These are phyloP conservation scores for Micoletzkya japonica DNA, from an alignment of 2,888 invertebrate species.

Conservation along the genomic window DNA sequence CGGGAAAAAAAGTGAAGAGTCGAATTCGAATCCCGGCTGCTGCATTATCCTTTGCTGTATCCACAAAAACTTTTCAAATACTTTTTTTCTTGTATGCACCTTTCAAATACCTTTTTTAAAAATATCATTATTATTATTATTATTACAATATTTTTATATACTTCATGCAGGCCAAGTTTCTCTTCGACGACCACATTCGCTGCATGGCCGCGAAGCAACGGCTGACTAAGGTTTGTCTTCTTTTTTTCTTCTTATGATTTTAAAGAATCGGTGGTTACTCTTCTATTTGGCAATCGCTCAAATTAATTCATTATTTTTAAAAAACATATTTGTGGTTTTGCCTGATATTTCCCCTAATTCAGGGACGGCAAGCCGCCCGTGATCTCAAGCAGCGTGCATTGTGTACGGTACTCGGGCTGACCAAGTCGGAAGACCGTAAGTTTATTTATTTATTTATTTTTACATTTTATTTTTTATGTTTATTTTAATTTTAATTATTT, in stretches of 20 bases:
- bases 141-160: neutral
- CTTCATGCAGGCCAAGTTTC: slow-evolving; percentile 85
- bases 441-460: too few species aligned
- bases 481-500: too few species aligned
- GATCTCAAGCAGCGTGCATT: slow-evolving; percentile 96
- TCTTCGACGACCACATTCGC: slow-evolving; percentile 97
- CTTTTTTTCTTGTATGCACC: too few species aligned
- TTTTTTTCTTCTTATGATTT: neutral
- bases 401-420: slow-evolving; percentile 80
- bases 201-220: slow-evolving; percentile 99
- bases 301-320: neutral
- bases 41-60: too few species aligned
- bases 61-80: too few species aligned
- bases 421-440: too few species aligned
- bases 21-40: too few species aligned
- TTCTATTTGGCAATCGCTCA: neutral
- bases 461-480: too few species aligned
- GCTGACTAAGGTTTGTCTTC: slow-evolving; percentile 65
- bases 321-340: neutral
- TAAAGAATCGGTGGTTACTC: neutral
- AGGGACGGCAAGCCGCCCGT: slow-evolving; percentile 85
- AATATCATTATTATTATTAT: too few species aligned
- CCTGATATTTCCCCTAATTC: slow-evolving; percentile 20
- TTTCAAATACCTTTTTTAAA: too few species aligned
- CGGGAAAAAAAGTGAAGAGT: too few species aligned